These are phyloP conservation scores for Xylocampa areola DNA, from an alignment of 2,888 invertebrate species.

Conservation along the genomic window DNA sequence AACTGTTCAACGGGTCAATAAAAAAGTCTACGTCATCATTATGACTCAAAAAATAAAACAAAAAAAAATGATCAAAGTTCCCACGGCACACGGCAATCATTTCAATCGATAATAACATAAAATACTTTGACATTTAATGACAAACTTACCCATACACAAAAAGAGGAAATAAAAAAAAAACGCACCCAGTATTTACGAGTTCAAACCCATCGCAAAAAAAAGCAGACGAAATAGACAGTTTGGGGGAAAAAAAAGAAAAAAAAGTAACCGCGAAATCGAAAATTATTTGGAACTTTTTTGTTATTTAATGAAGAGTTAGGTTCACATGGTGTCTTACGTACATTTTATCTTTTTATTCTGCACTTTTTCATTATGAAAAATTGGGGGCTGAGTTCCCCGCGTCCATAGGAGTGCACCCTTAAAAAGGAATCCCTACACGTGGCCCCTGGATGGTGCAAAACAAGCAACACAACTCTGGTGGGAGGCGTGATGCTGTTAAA, in stretches of 20 bases:
- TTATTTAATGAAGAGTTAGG: conserved; percentile 12
- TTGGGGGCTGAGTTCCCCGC: no score
- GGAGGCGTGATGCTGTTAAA: no score
- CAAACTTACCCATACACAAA: conserved; percentile 74
- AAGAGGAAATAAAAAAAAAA: conserved; percentile 62
- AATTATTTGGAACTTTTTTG: conserved; percentile 63
- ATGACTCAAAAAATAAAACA: conserved; percentile 59
- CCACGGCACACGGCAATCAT: conserved; percentile 75
- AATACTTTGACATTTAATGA: conserved; percentile 87
- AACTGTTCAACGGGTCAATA: conserved; percentile 59
- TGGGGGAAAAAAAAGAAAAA: conserved; percentile 62
- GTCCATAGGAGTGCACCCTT: no score
- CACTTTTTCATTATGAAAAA: neutral
- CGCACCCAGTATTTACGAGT: conserved; percentile 67
- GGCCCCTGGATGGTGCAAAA: no score
- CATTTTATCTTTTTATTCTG: neutral
- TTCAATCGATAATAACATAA: conserved; percentile 81
- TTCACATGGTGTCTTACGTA: conserved; percentile 28
- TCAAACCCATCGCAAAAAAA: conserved; percentile 72
- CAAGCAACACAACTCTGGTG: no score
- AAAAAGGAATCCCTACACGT: no score
- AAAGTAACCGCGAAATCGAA: conserved; percentile 76
- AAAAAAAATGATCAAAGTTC: conserved; percentile 66
- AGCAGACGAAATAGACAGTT: conserved; percentile 64
- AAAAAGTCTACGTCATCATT: conserved; percentile 83